These are phyloP conservation scores for Karalla daura DNA, from an alignment of 2,797 vertebrate species.

Conservation along the genomic window DNA sequence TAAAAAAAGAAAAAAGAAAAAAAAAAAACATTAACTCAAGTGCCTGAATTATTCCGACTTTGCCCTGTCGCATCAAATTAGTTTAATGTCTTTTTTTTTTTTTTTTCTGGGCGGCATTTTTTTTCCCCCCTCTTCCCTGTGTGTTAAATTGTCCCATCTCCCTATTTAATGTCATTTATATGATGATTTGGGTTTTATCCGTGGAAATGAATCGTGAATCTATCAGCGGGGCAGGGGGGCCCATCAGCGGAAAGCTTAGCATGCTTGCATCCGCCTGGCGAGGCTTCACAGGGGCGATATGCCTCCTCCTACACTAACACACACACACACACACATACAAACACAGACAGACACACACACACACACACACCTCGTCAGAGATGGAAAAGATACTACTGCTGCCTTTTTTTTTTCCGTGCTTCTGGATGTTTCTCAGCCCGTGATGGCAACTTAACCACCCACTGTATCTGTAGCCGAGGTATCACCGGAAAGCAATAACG, in stretches of 20 bases:
- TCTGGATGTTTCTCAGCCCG: conserved; percentile 52
- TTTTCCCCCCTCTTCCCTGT: conserved; percentile 48
- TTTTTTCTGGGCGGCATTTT: conserved; percentile 29
- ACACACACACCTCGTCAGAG: conserved; percentile 41
- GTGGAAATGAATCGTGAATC: conserved; percentile 62
- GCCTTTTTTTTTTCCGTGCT: conserved; percentile 52
- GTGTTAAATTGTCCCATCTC: conserved; percentile 53
- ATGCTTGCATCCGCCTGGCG: conserved; percentile 45
- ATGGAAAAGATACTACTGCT: conserved; percentile 58
- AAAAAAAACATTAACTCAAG: conserved; percentile 70
- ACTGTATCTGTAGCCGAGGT: conserved; percentile 54
- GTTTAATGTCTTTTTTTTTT: conserved; percentile 59
- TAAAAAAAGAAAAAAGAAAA: no score
- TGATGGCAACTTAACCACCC: conserved; percentile 66
- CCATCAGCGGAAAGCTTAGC: conserved; percentile 28
- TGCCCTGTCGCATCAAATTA: conserved; percentile 67
- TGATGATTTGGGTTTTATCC: conserved; percentile 72
- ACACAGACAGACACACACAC: conserved; percentile 10
- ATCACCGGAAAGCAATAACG: conserved; percentile 61
- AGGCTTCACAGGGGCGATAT: conserved; percentile 35
- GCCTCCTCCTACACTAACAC: conserved; percentile 24
- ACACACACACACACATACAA: conserved; percentile 8
- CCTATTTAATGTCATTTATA: conserved; percentile 66
- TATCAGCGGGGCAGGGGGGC: conserved; percentile 50
- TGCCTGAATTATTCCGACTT: conserved; percentile 66